Evolutionary conservation across 2,113 vertebrate genomes (phyloP).

Genomic region (Sorex araneus): DNA sequence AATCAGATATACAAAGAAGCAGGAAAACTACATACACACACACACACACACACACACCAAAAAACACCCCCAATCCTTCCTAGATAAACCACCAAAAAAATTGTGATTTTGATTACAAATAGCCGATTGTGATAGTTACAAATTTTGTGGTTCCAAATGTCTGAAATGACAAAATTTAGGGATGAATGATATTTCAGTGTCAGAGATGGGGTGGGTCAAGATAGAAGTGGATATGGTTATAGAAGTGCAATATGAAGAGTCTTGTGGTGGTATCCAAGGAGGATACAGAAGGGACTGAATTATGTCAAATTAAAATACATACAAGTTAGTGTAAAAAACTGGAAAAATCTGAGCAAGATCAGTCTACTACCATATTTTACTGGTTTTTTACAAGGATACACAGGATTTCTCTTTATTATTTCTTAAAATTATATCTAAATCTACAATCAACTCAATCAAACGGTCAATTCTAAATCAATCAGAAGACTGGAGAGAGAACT

Average conservation of each 20-base stretch:
- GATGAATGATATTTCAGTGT: neutral
- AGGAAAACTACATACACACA: too few species aligned
- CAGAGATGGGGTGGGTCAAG: neutral
- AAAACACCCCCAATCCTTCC: too few species aligned
- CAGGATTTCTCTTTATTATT: constrained; percentile 26
- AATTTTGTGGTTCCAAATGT: neutral
- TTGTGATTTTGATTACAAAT: neutral
- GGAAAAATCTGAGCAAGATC: neutral
- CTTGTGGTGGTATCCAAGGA: neutral
- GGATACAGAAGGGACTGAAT: too few species aligned
- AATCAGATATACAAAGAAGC: too few species aligned
- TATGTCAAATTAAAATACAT: neutral
- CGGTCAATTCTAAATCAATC: constrained; percentile 34
- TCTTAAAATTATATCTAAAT: constrained; percentile 19
- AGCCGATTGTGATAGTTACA: neutral
- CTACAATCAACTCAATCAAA: constrained; percentile 33
- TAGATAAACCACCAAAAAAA: too few species aligned
- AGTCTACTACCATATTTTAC: neutral
- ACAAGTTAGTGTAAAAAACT: neutral
- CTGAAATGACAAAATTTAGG: constrained; percentile 47
- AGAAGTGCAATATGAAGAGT: neutral
- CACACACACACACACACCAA: too few species aligned
- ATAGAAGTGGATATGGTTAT: neutral
- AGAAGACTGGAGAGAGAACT: neutral
- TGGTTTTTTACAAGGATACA: neutral